Evolutionary conservation across 2,797 vertebrate species (phyloP).

Genomic region (Malurus splendens): DNA sequence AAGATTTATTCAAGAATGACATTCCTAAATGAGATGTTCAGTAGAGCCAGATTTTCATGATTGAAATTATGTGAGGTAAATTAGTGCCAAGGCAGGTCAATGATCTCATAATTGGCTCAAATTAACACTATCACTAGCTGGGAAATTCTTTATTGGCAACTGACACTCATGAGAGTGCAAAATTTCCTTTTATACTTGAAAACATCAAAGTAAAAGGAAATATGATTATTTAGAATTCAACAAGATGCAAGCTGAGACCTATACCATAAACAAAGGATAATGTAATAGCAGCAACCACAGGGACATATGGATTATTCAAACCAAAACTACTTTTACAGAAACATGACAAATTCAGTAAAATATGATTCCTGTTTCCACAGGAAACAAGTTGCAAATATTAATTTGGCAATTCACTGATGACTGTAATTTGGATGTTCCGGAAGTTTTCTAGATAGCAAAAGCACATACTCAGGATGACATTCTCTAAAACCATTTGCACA

Average conservation of each 20-base stretch:
- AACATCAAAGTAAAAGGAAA: not conserved
- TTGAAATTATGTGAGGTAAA: not conserved
- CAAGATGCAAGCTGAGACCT: not conserved
- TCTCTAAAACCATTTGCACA: not conserved
- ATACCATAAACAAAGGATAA: not conserved
- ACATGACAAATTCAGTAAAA: not conserved
- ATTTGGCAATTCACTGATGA: not conserved
- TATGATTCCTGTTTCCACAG: not conserved
- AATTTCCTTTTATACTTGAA: not conserved
- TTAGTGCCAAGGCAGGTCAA: not conserved
- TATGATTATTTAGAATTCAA: not conserved
- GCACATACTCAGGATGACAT: not conserved
- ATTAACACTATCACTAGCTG: not conserved
- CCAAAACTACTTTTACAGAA: not conserved
- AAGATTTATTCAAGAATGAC: not conserved
- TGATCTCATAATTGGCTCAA: not conserved
- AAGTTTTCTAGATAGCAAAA: not conserved
- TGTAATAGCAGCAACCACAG: not conserved
- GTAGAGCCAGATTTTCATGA: not conserved
- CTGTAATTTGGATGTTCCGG: not conserved
- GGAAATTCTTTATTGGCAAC: not conserved
- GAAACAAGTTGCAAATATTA: not conserved
- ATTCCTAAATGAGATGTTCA: not conserved
- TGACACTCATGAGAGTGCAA: not conserved
- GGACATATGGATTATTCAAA: not conserved